A percentile compares a stretch with the other conserved stretches of the same genome.
Conservation (phyloP, 1,140 invertebrate species). For the Acromyrmex heyeri region DNA sequence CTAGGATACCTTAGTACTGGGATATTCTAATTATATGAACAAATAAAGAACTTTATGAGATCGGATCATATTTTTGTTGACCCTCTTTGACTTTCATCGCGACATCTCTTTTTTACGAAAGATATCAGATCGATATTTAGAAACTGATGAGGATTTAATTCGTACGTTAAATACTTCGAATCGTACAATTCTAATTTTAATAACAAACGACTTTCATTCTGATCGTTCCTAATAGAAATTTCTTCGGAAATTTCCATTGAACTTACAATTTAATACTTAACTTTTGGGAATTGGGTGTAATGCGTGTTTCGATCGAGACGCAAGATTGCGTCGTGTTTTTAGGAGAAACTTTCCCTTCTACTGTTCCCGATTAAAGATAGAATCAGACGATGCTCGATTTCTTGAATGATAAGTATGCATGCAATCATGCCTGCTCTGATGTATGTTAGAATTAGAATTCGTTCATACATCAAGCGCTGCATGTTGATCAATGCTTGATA, state of each 20-base stretch:
- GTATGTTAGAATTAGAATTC: too few species aligned
- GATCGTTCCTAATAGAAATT: not conserved
- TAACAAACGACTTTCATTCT: not conserved
- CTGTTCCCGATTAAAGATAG: too few species aligned
- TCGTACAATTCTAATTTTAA: not conserved
- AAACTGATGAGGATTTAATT: constrained; percentile 5
- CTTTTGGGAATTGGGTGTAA: not conserved
- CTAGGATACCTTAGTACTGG: not conserved
- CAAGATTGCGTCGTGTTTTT: not conserved
- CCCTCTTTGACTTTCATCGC: not conserved
- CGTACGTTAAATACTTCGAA: not conserved
- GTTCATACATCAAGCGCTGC: too few species aligned
- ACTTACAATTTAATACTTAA: not conserved
- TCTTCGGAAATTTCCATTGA: not conserved
- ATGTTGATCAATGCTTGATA: too few species aligned
- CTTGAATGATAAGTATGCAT: too few species aligned
- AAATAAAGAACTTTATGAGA: not conserved
- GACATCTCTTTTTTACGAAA: not conserved
- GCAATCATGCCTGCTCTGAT: too few species aligned
- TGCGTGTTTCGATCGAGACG: not conserved
- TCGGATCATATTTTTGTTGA: not conserved
- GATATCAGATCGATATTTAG: not conserved
- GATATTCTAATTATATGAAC: not conserved
- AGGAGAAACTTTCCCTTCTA: not conserved
- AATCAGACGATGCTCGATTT: too few species aligned